Conservation (phyloP, 1,140 invertebrate species). For the Archivesica marissinica region DNA sequence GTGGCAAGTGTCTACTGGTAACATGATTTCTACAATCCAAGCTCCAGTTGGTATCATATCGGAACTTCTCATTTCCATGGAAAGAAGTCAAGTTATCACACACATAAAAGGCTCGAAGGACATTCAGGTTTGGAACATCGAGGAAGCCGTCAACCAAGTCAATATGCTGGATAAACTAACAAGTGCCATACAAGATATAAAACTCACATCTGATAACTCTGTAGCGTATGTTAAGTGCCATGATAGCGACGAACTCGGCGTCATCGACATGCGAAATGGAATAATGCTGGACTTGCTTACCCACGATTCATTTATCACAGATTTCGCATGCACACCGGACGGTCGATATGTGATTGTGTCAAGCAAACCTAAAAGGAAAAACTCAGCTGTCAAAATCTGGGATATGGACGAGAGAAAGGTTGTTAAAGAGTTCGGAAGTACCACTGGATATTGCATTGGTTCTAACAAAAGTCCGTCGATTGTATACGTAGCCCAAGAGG, state of each 20-base stretch:
- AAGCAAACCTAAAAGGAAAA: slow-evolving; percentile 67
- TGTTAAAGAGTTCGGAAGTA: slow-evolving; percentile 79
- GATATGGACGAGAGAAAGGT: slow-evolving; percentile 75
- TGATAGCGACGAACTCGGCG: slow-evolving; percentile 81
- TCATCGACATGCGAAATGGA: slow-evolving; percentile 81
- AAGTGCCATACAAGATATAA: slow-evolving; percentile 70
- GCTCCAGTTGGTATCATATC: slow-evolving; percentile 81
- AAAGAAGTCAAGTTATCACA: slow-evolving; percentile 75
- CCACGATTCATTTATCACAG: slow-evolving; percentile 76
- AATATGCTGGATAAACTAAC: slow-evolving; percentile 78
- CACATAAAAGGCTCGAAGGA: slow-evolving; percentile 68
- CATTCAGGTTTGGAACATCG: slow-evolving; percentile 81
- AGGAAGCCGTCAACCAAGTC: slow-evolving; percentile 72
- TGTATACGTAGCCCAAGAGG: slow-evolving; percentile 73
- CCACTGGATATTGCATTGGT: slow-evolving; percentile 72
- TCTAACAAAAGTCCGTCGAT: slow-evolving; percentile 64
- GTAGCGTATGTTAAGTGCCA: slow-evolving; percentile 76
- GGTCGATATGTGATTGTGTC: slow-evolving; percentile 78
- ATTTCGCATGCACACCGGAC: slow-evolving; percentile 77
- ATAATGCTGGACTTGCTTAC: slow-evolving; percentile 81
- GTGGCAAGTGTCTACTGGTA: slow-evolving; percentile 74
- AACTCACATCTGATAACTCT: slow-evolving; percentile 70
- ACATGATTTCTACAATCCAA: slow-evolving; percentile 74
- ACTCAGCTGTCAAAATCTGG: slow-evolving; percentile 79
- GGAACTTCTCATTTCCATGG: slow-evolving; percentile 69